Conservation (phyloP, 2,113 vertebrate species). For the Chiloscyllium plagiosum region DNA sequence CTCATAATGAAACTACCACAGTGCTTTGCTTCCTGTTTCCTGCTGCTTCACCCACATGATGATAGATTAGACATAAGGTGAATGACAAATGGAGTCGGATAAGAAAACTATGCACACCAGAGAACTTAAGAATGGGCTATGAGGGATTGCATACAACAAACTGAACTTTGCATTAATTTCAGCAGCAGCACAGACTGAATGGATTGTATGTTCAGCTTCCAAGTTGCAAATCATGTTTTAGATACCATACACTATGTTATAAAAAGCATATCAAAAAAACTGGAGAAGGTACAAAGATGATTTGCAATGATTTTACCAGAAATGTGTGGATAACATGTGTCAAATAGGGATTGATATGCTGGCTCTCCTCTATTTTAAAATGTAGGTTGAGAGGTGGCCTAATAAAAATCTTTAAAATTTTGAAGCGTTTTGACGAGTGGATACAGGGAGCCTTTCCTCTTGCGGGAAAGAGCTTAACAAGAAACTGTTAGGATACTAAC, state of each 20-base stretch:
- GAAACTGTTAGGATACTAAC: too few relatives aligned
- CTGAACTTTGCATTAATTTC: background rate
- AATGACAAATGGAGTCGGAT: background rate
- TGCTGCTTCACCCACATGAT: background rate
- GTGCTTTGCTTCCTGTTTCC: background rate
- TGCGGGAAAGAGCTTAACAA: too few relatives aligned
- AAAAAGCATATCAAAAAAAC: background rate
- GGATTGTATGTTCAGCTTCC: background rate
- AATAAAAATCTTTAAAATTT: too few relatives aligned
- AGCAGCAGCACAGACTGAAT: background rate
- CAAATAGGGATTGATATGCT: background rate
- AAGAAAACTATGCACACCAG: background rate
- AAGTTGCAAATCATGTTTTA: background rate
- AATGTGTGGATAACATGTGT: background rate
- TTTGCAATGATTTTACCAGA: background rate
- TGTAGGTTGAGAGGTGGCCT: too few relatives aligned
- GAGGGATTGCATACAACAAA: background rate
- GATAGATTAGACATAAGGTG: background rate
- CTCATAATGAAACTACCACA: background rate
- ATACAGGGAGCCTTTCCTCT: too few relatives aligned
- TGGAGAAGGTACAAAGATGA: background rate
- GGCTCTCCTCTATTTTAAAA: too few relatives aligned
- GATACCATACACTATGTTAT: background rate
- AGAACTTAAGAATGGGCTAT: background rate
- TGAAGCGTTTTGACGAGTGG: too few relatives aligned